phyloP scores from a whole-genome alignment of 2,888 invertebrate species.

The Nipponacmea schrenckii region DNA sequence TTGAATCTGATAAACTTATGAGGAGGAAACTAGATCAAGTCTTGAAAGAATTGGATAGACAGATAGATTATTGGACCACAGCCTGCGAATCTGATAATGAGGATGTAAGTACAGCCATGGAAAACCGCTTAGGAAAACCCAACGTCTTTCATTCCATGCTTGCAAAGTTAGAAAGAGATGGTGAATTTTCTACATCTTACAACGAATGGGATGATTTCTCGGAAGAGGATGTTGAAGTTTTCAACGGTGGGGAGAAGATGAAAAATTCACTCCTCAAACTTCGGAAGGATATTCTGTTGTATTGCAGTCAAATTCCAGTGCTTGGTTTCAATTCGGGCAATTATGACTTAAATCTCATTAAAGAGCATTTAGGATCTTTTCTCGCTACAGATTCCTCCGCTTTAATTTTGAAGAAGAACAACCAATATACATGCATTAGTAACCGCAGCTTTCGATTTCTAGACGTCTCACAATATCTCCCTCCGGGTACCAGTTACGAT shows the following conservation, averaged over 20 bases:
- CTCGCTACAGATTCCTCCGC: background rate
- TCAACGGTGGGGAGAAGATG: background rate
- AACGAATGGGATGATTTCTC: conserved; percentile 6
- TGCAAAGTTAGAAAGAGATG: background rate
- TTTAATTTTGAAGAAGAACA: conserved; percentile 5
- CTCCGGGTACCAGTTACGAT: no score
- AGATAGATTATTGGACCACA: conserved; percentile 1
- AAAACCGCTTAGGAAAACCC: background rate
- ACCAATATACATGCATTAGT: conserved; percentile 6
- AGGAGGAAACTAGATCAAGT: background rate
- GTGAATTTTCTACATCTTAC: conserved; percentile 1
- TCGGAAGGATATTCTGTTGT: background rate
- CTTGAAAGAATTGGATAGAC: background rate
- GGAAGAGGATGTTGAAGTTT: conserved; percentile 9
- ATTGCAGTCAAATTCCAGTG: background rate
- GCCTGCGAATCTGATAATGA: background rate
- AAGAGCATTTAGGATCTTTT: conserved; percentile 5
- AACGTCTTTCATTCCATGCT: conserved; percentile 4
- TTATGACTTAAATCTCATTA: conserved; percentile 11
- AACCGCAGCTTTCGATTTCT: conserved; percentile 1
- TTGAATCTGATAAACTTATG: background rate
- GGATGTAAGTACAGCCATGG: background rate
- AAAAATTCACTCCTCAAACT: background rate
- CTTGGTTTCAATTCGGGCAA: conserved; percentile 5
- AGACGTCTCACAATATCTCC: conserved; percentile 9